Evolutionary conservation across 2,888 invertebrate genomes (phyloP).

Genomic region (Diarsia brunnea): DNA sequence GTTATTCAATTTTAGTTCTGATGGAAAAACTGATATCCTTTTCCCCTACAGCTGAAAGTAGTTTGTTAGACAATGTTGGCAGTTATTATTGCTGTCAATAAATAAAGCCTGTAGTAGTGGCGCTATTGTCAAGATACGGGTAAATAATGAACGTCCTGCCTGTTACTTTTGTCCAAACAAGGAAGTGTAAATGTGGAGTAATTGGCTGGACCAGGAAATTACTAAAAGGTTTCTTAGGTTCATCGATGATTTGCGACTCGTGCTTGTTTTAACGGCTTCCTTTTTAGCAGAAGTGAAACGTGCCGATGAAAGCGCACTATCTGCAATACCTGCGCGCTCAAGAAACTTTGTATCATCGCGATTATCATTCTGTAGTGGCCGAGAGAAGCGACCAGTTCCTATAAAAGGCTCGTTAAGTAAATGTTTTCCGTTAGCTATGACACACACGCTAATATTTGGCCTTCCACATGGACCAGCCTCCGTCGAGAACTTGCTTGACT

Average conservation of each 20-base stretch:
- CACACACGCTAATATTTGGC: conserved; percentile 76
- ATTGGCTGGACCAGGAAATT: conserved; percentile 80
- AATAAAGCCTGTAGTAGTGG: conserved; percentile 75
- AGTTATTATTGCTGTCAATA: conserved; percentile 71
- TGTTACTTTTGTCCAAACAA: conserved; percentile 78
- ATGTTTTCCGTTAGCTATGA: conserved; percentile 80
- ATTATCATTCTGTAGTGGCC: conserved; percentile 69
- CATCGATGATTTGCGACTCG: conserved; percentile 77
- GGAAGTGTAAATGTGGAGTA: conserved; percentile 84
- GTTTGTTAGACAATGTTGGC: conserved; percentile 60
- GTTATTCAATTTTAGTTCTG: conserved; percentile 49
- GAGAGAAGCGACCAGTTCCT: conserved; percentile 75
- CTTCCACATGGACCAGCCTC: conserved; percentile 63
- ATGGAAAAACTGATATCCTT: conserved; percentile 49
- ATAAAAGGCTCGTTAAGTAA: conserved; percentile 76
- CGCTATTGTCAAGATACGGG: conserved; percentile 78
- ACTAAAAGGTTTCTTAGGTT: conserved; percentile 77
- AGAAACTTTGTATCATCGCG: conserved; percentile 60
- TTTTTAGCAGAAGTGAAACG: conserved; percentile 72
- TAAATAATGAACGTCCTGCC: conserved; percentile 81
- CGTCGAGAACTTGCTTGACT: conserved; percentile 61
- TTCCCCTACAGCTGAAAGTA: conserved; percentile 41
- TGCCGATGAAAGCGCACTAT: conserved; percentile 70
- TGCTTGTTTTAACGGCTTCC: conserved; percentile 73
- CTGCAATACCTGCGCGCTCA: conserved; percentile 54